Base-by-base conservation (phyloP, 2,888 invertebrate genomes). In the Melinaea menophilus region DNA sequence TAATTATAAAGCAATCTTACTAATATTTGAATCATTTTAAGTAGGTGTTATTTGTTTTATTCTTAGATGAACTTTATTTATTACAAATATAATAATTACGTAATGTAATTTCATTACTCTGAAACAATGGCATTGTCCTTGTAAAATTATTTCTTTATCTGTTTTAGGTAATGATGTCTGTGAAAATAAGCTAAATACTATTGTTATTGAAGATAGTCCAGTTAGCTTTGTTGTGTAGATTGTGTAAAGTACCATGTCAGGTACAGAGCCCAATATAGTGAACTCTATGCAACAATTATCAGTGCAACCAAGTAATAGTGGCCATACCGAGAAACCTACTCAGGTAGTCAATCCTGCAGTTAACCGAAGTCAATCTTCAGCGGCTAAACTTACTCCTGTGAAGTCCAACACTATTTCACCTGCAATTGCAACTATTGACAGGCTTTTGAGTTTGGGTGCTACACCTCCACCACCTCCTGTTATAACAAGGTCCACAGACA, bases 251-350 rank as follows among this genome's bases (percentile, higher is more conserved):
- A 90, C 84, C 88, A 90, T 90, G 90, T 90, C 90, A 81, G 88
- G 89, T 88, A 86, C 88, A 73, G 90, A 90, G 88, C 90, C 88
- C 73, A 88, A 86, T 82, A 82, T 90, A 80, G 83, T 88, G 78
- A 90, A 89, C 84, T 89, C 90, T 73, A 81, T 90, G 86, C 90
- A 90, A 83, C 90, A 90, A 82, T 83, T 90, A 80, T 90, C 90
- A 69, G 80, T 90, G 77, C 90, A 90, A 80, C 83, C 89, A 72
- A 82, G 81, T 71, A 83, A 81, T 74, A 88, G 89, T 84, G 87
- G 84, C 71, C 82, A 75, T 71, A 86, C 86, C 73, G 90, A 90
- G 71, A 90, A 90, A 77, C 90, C 90, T 56, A 91, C 91, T 64
- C 88, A 91, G 82, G 90, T 91, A 70, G 91, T 91, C 55, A 86